Evolutionary conservation across 2,888 invertebrate genomes (phyloP).

Genomic region (Nineta flava): DNA sequence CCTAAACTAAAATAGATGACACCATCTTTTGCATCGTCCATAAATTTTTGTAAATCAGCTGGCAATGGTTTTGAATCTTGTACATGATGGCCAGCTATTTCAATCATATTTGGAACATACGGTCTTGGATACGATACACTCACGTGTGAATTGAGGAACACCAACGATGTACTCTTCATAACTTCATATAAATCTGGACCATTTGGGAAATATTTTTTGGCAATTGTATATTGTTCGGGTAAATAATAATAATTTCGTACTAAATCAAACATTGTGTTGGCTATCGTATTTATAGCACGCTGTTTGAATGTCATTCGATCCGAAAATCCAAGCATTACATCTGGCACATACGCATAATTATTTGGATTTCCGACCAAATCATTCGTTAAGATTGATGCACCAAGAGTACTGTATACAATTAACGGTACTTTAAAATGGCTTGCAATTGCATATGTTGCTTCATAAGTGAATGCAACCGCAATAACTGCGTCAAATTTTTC

Average conservation of each 20-base stretch:
- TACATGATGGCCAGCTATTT: slow-evolving; percentile 20
- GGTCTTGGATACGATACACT: slow-evolving; percentile 31
- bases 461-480: slow-evolving; percentile 20
- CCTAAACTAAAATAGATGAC: slow-evolving; percentile 24
- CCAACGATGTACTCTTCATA: slow-evolving; percentile 14
- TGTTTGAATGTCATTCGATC: slow-evolving; percentile 22
- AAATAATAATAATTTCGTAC: slow-evolving; percentile 8
- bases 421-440: slow-evolving; percentile 22
- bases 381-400: slow-evolving; percentile 16
- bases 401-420: slow-evolving; percentile 19
- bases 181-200: slow-evolving; percentile 13
- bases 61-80: slow-evolving; percentile 9
- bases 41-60: slow-evolving; percentile 17
- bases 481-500: slow-evolving; percentile 20
- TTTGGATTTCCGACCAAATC: slow-evolving; percentile 19
- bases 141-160: slow-evolving; percentile 18
- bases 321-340: slow-evolving; percentile 15
- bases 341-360: slow-evolving; percentile 22
- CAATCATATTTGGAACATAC: slow-evolving; percentile 31
- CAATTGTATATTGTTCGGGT: slow-evolving; percentile 9
- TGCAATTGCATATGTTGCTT: slow-evolving; percentile 21
- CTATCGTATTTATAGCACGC: slow-evolving; percentile 18
- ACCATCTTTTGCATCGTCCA: slow-evolving; percentile 20
- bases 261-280: slow-evolving; percentile 6
- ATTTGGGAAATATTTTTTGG: slow-evolving; percentile 14